Base-by-base conservation (phyloP, 2,113 vertebrate genomes). In the Phalacrocorax brasilianus region DNA sequence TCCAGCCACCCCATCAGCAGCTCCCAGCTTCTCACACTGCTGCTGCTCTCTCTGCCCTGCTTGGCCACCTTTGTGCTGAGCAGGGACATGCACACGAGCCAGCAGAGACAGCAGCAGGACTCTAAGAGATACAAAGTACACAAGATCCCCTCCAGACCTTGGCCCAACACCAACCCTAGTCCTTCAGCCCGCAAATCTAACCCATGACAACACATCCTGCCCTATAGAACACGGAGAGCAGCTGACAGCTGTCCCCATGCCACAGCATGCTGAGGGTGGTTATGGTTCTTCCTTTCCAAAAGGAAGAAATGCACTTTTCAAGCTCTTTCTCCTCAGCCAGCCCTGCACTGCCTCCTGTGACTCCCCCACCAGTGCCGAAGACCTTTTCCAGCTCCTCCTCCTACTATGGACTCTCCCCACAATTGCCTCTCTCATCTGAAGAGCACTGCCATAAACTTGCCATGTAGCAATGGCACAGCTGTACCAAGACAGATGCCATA, bases 51-150 rank as follows among this genome's bases (percentile, higher is more conserved):
- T n/a, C 74, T 45, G 61, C 24, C 47, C 28, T 49, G 28, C 47
- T 50, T 32, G 10, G 44, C 23, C 58, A 85, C 11, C 28, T 17
- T 5, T 21, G 27, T 53, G 52, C 14, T 32, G 38, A 73, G 38
- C 52, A 42, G 38, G 38, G 28, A 35, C 18, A 56, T 61, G 27
- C 12, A 15, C 13, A 45, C 20, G 28, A 26, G 38, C 22, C 42
- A 35, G 12, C 0, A 0, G 22, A 58, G 30, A 17, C 71, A 50
- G 47, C 14, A 50, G 24, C 3, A 8, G n/a, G 4, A 16, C 14
- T 27, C 12, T 1, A 5, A 50, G 8, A 20, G 49, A 78, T 5
- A 7, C 28, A 23, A 81, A 56, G 32, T 5, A 35, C 7, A 42
- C 0, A 7, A 70, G 32, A 4, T 63, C 10, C 12, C 10, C 8